Evolutionary conservation across 2,797 vertebrate species (phyloP).

Genomic region (Masticophis lateralis): DNA sequence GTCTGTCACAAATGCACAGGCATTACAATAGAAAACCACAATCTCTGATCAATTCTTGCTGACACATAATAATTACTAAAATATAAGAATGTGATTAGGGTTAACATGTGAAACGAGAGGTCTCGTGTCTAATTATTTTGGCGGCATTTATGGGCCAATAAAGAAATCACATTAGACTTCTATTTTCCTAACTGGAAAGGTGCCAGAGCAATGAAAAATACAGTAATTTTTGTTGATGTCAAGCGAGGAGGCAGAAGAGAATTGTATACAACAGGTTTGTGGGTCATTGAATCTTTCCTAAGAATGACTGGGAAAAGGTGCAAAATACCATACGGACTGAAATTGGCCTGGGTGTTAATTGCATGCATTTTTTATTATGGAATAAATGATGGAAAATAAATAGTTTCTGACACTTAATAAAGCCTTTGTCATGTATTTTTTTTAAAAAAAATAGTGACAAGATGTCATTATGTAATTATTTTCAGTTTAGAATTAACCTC

Average conservation of each 20-base stretch:
- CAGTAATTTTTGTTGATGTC: constrained; percentile 24
- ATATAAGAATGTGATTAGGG: constrained; percentile 34
- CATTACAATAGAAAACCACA: constrained; percentile 36
- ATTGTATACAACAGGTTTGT: constrained; percentile 12
- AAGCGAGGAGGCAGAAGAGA: constrained; percentile 5
- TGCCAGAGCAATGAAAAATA: constrained; percentile 32
- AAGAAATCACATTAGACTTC: constrained; percentile 41
- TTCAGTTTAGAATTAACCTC: not conserved
- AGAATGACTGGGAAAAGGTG: constrained; percentile 21
- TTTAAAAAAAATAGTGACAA: not conserved
- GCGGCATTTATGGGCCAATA: not conserved
- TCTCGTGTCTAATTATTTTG: constrained; percentile 23
- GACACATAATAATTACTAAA: constrained; percentile 40
- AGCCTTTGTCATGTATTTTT: not conserved
- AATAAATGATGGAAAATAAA: not conserved
- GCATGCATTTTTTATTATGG: not conserved
- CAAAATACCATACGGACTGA: constrained; percentile 11
- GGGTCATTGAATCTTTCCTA: not conserved
- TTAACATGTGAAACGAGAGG: constrained; percentile 41
- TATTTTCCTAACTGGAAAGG: constrained; percentile 32
- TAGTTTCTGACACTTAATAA: not conserved
- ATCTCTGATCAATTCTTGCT: constrained; percentile 25
- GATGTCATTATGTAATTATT: not conserved
- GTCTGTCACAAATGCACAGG: constrained; percentile 3
- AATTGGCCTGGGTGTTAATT: not conserved